Conservation (phyloP, 2,888 invertebrate species). For the Tanytarsus gracilentus region DNA sequence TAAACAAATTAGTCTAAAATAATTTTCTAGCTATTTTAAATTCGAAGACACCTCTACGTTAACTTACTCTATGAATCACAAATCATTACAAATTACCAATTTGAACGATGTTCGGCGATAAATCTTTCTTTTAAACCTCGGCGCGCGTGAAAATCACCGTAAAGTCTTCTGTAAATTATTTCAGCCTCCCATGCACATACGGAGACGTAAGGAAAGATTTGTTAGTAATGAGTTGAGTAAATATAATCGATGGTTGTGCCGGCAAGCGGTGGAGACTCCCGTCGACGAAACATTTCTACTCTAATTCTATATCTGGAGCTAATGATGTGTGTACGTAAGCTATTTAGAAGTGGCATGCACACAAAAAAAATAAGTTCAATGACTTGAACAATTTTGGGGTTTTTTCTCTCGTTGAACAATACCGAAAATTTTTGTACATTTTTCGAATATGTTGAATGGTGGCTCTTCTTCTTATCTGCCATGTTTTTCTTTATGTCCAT, state of each 20-base stretch:
- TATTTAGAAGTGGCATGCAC: background rate
- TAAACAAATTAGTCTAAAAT: too few relatives aligned
- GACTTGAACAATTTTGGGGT: slow-evolving; percentile 10
- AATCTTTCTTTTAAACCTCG: slow-evolving; percentile 11
- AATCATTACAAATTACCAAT: slow-evolving; percentile 15
- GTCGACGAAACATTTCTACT: slow-evolving; percentile 21
- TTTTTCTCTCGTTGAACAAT: background rate
- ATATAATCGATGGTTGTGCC: slow-evolving; percentile 17
- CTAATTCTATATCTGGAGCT: slow-evolving; percentile 15
- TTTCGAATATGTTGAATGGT: slow-evolving; percentile 10
- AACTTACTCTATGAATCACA: too few relatives aligned
- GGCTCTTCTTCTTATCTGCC: slow-evolving; percentile 4
- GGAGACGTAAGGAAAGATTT: too few relatives aligned
- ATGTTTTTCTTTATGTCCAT: background rate
- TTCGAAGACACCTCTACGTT: too few relatives aligned
- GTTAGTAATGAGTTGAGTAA: slow-evolving; percentile 24
- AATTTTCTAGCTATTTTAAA: too few relatives aligned
- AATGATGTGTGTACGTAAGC: background rate
- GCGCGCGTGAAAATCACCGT: slow-evolving; percentile 28
- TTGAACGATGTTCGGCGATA: background rate
- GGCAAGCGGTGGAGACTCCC: slow-evolving; percentile 2
- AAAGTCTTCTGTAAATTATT: slow-evolving; percentile 29
- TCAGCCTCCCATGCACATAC: slow-evolving; percentile 17
- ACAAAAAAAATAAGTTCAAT: slow-evolving; percentile 12
- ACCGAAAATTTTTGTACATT: background rate